phyloP scores from a whole-genome alignment of 92 coral and sea anemone genomes.

The Virgularia gustaviana region DNA sequence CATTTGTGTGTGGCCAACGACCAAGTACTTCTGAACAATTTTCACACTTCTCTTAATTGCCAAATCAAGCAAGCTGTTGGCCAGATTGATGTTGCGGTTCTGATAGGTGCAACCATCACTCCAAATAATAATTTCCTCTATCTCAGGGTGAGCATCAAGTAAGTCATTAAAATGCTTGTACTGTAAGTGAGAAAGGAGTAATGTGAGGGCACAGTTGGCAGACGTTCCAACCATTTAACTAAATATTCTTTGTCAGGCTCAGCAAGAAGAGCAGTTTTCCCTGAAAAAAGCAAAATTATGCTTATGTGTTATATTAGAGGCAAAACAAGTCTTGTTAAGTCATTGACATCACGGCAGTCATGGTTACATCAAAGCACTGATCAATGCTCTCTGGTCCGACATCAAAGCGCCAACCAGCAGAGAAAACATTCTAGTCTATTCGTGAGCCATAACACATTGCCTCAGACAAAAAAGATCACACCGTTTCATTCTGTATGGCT shows the following conservation, averaged over 20 bases:
- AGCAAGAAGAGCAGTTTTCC: background rate
- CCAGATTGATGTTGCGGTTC: constrained; percentile 23
- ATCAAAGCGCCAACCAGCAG: too few species aligned
- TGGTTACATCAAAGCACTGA: too few species aligned
- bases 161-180: background rate
- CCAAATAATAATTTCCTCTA: background rate
- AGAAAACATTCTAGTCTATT: too few species aligned
- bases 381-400: too few species aligned
- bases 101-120: too few species aligned
- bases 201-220: background rate
- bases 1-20: constrained; percentile 33
- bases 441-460: too few species aligned
- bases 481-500: too few species aligned
- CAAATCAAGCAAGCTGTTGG: constrained; percentile 21
- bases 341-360: too few species aligned
- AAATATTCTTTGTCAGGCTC: background rate
- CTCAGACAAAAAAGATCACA: too few species aligned
- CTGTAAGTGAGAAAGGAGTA: background rate
- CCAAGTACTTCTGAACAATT: constrained; percentile 34
- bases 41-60: constrained; percentile 16
- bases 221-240: background rate
- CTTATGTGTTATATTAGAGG: too few species aligned
- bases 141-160: constrained; percentile 18
- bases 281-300: too few species aligned
- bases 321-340: too few species aligned